Evolutionary conservation across 2,797 vertebrate genomes (phyloP).

Genomic region (Clarias platycephalus): DNA sequence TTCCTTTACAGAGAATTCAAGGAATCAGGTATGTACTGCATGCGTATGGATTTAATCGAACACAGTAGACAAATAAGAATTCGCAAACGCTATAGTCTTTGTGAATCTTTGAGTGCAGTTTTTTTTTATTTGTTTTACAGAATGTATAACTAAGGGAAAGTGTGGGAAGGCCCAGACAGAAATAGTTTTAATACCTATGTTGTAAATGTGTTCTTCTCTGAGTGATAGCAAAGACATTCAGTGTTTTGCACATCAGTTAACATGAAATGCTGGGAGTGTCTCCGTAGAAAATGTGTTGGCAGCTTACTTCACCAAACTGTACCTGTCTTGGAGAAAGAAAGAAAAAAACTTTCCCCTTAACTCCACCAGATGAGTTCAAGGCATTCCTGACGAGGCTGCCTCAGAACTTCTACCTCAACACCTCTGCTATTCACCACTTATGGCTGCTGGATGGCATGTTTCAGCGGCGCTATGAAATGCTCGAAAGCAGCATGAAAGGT

Average conservation of each 20-base stretch:
- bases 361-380: conserved; percentile 90
- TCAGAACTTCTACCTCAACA: conserved; percentile 90
- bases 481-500: conserved; percentile 87
- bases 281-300: conserved; percentile 11
- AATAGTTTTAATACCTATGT: conserved; percentile 46
- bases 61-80: conserved; percentile 67
- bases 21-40: conserved; percentile 81
- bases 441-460: conserved; percentile 91
- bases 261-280: conserved; percentile 42
- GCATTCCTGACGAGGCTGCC: conserved; percentile 89
- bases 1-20: conserved; percentile 90
- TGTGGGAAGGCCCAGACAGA: conserved; percentile 61
- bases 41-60: conserved; percentile 44
- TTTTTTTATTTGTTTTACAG: conserved; percentile 59
- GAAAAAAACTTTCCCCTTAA: conserved; percentile 7
- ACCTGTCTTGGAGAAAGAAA: not conserved
- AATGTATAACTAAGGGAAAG: conserved; percentile 63
- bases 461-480: conserved; percentile 89
- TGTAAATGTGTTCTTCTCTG: conserved; percentile 67
- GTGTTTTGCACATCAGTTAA: conserved; percentile 53
- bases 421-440: conserved; percentile 86
- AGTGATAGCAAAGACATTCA: conserved; percentile 51
- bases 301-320: conserved; percentile 23
- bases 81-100: too few species aligned
- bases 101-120: conserved; percentile 66